Conservation (phyloP, 2,113 vertebrate genomes). For the Emydocephalus ijimae region DNA sequence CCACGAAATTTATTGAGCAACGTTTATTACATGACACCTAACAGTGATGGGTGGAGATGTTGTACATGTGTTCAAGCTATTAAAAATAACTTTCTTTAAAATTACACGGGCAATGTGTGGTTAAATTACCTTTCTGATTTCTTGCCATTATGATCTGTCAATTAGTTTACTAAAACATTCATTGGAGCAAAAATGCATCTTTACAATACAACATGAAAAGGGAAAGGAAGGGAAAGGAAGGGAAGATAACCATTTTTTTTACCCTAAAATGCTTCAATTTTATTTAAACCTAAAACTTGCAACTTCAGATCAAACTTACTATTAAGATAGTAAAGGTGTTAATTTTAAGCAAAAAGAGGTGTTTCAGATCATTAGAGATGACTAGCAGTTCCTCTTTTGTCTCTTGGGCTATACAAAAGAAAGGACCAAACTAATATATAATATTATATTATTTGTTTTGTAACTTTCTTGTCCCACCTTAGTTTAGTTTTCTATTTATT, state of each 20-base stretch:
- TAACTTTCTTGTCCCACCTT: not conserved
- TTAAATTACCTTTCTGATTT: not conserved
- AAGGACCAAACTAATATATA: not conserved
- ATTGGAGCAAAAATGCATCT: not conserved
- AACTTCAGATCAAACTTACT: conserved; percentile 1
- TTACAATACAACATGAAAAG: not conserved
- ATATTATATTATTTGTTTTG: not conserved
- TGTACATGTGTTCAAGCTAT: not conserved
- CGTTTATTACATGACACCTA: not conserved
- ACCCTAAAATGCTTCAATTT: not conserved
- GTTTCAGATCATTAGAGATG: not conserved
- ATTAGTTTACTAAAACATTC: not conserved
- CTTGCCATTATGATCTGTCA: not conserved
- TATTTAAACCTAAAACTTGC: not conserved
- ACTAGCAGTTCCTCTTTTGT: not conserved
- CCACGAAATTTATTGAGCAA: not conserved
- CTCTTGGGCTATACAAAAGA: not conserved
- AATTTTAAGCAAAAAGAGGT: conserved; percentile 7
- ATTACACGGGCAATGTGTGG: not conserved
- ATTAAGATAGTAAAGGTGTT: conserved; percentile 8
- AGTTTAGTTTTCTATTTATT: not conserved
- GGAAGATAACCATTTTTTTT: not conserved
- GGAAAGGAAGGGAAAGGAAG: not conserved
- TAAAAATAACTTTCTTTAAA: not conserved
- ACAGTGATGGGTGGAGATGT: not conserved